These are phyloP conservation scores for Synergus umbraculus DNA, from an alignment of 2,888 invertebrate species.

Conservation along the genomic window DNA sequence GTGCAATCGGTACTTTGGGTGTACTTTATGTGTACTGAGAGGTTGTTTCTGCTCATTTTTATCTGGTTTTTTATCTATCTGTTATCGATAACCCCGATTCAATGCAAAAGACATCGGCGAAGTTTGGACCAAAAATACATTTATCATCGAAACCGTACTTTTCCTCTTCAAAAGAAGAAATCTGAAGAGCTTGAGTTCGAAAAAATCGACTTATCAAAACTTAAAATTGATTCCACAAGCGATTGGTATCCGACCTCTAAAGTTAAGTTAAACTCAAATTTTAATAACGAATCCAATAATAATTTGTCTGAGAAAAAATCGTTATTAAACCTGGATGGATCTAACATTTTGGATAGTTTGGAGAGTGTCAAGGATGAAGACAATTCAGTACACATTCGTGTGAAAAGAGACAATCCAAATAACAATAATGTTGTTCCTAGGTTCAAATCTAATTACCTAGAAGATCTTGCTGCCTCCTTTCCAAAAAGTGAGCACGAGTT, in stretches of 20 bases:
- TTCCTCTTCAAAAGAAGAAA: neutral
- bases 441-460: neutral
- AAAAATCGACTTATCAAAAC: neutral
- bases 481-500: slow-evolving; percentile 25
- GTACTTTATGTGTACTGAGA: neutral
- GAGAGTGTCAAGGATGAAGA: neutral
- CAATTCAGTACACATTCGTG: slow-evolving; percentile 4
- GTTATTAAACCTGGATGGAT: neutral
- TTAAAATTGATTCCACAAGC: neutral
- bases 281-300: neutral
- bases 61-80: neutral
- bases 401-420: slow-evolving; percentile 30
- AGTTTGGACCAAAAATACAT: neutral
- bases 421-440: neutral
- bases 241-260: neutral
- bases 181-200: neutral
- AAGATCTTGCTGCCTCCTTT: slow-evolving; percentile 35
- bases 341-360: neutral
- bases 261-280: neutral
- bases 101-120: neutral
- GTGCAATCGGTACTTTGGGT: neutral
- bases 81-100: neutral
- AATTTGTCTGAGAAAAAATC: neutral
- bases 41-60: neutral
- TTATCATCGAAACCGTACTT: neutral